A percentile compares a stretch with the other conserved stretches of the same genome.
Evolutionary conservation across 2,888 invertebrate species (phyloP).

Genomic region (Rhamnusium bicolor): DNA sequence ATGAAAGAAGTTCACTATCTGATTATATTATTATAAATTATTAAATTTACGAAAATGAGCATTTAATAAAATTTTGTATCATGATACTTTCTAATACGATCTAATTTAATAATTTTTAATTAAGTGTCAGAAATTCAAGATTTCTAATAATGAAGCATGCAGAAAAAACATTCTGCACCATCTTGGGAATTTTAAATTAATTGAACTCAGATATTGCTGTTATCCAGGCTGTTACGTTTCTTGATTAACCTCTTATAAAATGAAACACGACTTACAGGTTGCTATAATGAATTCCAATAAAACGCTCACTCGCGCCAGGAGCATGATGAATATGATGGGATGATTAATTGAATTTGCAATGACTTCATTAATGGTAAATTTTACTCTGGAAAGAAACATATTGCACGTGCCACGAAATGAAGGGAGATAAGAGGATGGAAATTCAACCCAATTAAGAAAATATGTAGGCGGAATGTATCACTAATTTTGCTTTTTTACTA

Average conservation of each 20-base stretch:
- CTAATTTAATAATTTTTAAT: background rate
- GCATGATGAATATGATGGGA: slow-evolving; percentile 18
- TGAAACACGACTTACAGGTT: slow-evolving; percentile 29
- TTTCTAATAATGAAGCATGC: background rate
- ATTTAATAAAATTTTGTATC: background rate
- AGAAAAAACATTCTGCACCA: background rate
- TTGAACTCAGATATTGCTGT: slow-evolving; percentile 4
- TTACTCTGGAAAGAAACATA: background rate
- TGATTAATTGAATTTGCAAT: slow-evolving; percentile 23
- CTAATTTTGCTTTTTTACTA: background rate
- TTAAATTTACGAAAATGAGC: too few species aligned
- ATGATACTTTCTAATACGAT: background rate
- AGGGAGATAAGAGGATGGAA: background rate
- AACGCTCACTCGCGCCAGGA: slow-evolving; percentile 12
- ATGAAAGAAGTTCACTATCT: too few species aligned
- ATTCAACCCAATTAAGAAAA: background rate
- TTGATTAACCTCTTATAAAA: slow-evolving; percentile 22
- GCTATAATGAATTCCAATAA: slow-evolving; percentile 21
- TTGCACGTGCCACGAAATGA: background rate
- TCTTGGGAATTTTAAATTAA: slow-evolving; percentile 21
- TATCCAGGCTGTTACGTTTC: slow-evolving; percentile 13
- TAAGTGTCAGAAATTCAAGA: background rate
- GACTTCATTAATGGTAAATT: slow-evolving; percentile 19
- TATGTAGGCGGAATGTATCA: background rate
- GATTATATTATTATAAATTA: too few species aligned